phyloP scores from a whole-genome alignment of 2,113 vertebrate genomes.

The Mionectes macconnelli region DNA sequence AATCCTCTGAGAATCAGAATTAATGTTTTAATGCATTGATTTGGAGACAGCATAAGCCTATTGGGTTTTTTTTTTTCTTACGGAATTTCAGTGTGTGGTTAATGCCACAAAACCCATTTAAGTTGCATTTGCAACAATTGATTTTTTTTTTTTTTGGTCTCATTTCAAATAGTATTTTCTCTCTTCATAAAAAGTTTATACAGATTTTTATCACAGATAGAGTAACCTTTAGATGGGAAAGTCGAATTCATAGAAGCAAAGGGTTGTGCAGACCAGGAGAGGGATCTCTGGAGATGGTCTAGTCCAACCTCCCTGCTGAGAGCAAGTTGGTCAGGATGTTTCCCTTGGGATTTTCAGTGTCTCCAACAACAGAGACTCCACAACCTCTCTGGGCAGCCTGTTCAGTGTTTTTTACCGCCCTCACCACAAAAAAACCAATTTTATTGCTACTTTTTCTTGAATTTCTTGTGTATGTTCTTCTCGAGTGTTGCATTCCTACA shows the following conservation, averaged over 20 bases:
- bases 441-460: neutral
- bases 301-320: neutral
- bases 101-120: neutral
- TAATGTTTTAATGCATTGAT: neutral
- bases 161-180: neutral
- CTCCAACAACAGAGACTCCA: neutral
- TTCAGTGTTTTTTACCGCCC: neutral
- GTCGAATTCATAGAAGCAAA: fast-evolving
- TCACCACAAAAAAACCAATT: neutral
- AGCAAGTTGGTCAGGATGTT: neutral
- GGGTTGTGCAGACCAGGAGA: neutral
- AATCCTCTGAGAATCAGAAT: neutral
- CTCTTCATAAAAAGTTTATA: neutral
- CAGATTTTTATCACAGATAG: neutral
- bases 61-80: neutral
- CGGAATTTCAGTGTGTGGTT: fast-evolving
- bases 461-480: neutral
- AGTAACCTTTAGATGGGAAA: neutral
- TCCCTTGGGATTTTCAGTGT: neutral
- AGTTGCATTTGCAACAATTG: neutral
- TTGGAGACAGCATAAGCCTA: neutral
- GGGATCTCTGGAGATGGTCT: neutral
- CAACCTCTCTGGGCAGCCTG: neutral
- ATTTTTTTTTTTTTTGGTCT: neutral
- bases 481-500: neutral